These are phyloP conservation scores for Siphlonurus alternatus DNA, from an alignment of 2,888 invertebrate genomes.

Conservation along the genomic window DNA sequence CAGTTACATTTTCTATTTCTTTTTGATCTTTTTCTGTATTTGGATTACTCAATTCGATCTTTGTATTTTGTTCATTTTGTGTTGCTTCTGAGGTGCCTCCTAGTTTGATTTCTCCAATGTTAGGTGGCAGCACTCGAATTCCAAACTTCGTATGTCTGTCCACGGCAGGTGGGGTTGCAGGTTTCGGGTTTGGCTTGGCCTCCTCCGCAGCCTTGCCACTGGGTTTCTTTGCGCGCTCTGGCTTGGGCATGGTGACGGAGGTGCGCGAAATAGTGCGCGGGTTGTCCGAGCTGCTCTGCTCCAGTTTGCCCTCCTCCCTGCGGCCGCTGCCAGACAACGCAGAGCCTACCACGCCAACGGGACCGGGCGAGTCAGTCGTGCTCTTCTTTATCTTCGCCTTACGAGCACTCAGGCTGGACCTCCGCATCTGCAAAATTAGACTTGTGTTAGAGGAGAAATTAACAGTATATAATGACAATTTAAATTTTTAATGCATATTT, in stretches of 20 bases:
- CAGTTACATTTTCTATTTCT: background rate
- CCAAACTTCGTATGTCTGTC: constrained; percentile 47
- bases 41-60: constrained; percentile 19
- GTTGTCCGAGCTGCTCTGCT: constrained; percentile 11
- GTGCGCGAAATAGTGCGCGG: background rate
- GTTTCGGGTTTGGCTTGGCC: constrained; percentile 1
- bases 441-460: no score
- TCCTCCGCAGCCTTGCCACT: constrained; percentile 9
- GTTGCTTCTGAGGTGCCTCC: constrained; percentile 3
- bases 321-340: constrained; percentile 9
- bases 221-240: constrained; percentile 9
- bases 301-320: constrained; percentile 19
- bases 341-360: background rate
- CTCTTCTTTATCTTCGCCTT: constrained; percentile 5
- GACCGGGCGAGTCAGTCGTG: background rate
- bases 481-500: no score
- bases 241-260: constrained; percentile 7
- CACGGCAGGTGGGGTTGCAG: constrained; percentile 24
- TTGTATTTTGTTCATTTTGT: constrained; percentile 24
- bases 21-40: background rate
- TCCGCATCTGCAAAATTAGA: constrained; percentile 13
- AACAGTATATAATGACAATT: constrained; percentile 7
- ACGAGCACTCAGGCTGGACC: constrained; percentile 13
- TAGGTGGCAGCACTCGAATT: constrained; percentile 42
- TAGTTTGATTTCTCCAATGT: constrained; percentile 6